Conservation (phyloP, 1,140 invertebrate species). For the Thalassaphorura encarpata region DNA sequence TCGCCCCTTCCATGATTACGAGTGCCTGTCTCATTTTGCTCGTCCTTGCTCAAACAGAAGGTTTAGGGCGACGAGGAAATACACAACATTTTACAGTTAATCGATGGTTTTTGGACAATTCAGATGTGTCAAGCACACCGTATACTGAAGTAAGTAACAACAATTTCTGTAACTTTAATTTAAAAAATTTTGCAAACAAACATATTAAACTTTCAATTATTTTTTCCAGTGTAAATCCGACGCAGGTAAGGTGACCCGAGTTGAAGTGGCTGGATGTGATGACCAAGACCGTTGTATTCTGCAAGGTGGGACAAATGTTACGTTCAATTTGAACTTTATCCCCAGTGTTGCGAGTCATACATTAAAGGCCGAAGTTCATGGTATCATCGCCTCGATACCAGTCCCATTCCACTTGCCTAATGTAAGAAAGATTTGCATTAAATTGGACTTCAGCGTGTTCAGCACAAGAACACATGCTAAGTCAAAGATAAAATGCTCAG, state of each 20-base stretch:
- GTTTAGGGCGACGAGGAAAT: too few relatives aligned
- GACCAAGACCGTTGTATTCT: constrained; percentile 19
- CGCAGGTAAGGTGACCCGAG: constrained; percentile 5
- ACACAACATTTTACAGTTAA: too few relatives aligned
- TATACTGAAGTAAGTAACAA: neutral
- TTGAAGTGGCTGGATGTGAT: constrained; percentile 24
- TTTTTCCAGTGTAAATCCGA: neutral
- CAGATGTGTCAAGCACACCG: neutral
- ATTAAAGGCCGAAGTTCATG: constrained; percentile 34
- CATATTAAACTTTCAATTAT: too few relatives aligned
- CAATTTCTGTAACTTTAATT: too few relatives aligned
- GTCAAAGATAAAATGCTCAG: neutral
- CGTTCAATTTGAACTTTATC: constrained; percentile 21
- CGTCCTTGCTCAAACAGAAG: too few relatives aligned
- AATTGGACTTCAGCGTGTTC: constrained; percentile 25
- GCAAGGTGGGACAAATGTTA: constrained; percentile 16
- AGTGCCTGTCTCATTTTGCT: too few relatives aligned
- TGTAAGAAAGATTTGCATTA: constrained; percentile 11
- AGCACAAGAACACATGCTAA: constrained; percentile 32
- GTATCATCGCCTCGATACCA: constrained; percentile 37
- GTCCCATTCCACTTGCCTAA: constrained; percentile 37
- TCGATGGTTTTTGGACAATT: neutral
- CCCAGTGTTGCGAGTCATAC: constrained; percentile 19
- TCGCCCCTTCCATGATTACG: too few relatives aligned
- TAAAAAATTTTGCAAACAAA: too few relatives aligned